Evolutionary conservation across 2,888 invertebrate species (phyloP).

Genomic region (Tricholauxania praeusta): DNA sequence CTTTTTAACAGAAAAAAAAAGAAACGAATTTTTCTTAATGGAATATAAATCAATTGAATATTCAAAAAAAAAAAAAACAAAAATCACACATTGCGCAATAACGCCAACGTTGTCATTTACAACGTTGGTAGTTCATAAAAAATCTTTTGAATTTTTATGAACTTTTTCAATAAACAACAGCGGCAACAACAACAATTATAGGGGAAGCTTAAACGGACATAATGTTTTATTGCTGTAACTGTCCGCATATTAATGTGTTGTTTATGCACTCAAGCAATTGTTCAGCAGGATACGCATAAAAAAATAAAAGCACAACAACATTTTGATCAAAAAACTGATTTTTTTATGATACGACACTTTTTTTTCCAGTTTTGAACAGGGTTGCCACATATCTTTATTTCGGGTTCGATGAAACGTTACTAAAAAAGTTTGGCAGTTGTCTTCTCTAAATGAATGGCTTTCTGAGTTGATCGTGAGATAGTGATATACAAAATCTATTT

Average conservation of each 20-base stretch:
- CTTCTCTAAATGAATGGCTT: too few species aligned
- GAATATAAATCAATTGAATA: slow-evolving; percentile 1
- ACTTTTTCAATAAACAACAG: slow-evolving; percentile 6
- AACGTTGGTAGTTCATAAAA: background rate
- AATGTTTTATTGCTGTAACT: slow-evolving; percentile 28
- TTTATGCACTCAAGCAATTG: slow-evolving; percentile 7
- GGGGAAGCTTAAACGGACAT: slow-evolving; percentile 11
- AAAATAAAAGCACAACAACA: too few species aligned
- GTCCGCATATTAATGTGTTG: slow-evolving; percentile 19
- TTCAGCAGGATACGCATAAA: slow-evolving; percentile 1
- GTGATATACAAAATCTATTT: too few species aligned
- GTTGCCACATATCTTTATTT: too few species aligned
- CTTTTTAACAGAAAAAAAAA: too few species aligned
- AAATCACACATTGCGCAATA: background rate
- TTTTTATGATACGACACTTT: too few species aligned
- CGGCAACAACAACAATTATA: background rate
- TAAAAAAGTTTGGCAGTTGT: too few species aligned
- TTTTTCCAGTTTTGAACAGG: too few species aligned
- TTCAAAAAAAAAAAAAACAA: background rate
- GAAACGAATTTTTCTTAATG: background rate
- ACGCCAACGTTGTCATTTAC: background rate
- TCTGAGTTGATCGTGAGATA: too few species aligned
- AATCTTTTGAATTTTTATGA: slow-evolving; percentile 16
- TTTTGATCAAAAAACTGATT: too few species aligned
- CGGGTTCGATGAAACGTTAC: too few species aligned